Conservation (phyloP, 1,140 invertebrate genomes). For the Melitaea cinxia region DNA sequence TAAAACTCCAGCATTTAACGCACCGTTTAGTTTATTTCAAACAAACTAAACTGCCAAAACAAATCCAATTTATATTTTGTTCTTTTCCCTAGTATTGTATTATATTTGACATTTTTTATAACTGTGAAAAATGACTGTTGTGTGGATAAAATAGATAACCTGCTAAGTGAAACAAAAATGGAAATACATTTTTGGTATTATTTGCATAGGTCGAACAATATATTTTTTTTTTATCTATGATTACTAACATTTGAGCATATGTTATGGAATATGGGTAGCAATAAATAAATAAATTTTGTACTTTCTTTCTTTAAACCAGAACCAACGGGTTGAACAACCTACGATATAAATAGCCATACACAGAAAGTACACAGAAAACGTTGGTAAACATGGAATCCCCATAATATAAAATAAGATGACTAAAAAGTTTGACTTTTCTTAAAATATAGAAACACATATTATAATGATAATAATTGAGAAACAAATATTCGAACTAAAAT, state of each 20-base stretch:
- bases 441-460: too few species aligned
- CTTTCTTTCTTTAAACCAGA: constrained; percentile 15
- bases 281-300: too few species aligned
- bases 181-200: neutral
- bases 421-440: too few species aligned
- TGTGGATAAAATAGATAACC: neutral
- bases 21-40: neutral
- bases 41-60: neutral
- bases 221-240: too few species aligned
- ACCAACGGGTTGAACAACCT: constrained; percentile 66
- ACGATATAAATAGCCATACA: constrained; percentile 59
- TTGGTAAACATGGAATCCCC: constrained; percentile 46
- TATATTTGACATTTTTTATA: too few species aligned
- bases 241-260: too few species aligned
- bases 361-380: constrained; percentile 50
- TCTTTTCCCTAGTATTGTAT: too few species aligned
- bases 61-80: neutral
- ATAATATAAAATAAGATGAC: too few species aligned
- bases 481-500: too few species aligned
- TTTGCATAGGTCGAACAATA: neutral
- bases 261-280: too few species aligned
- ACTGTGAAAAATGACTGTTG: neutral
- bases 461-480: too few species aligned
- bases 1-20: constrained; percentile 62
- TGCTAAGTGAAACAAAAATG: neutral